Evolutionary conservation across 2,888 invertebrate species (phyloP), one percentile per base, ranked within the genome.

Genomic region (Meghimatium bilineatum): DNA sequence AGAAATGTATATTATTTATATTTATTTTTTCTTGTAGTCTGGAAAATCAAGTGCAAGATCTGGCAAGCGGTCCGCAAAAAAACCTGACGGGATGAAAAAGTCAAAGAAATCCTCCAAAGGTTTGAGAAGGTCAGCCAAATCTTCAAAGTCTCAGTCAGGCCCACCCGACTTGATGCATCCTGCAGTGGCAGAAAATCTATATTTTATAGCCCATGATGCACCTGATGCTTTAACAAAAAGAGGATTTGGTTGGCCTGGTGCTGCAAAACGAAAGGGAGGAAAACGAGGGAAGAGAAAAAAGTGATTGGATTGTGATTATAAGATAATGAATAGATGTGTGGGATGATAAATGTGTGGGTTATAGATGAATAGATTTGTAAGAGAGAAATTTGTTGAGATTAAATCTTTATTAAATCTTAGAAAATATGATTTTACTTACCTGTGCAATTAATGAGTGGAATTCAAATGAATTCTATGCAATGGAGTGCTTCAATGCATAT

Each of bases 181-280:
- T 89, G 96, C 96, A 3, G 97, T 97, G 0, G 97, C 98, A 97
- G 96, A 97, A 88, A 98, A 98, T 91, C 97, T 98, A 0, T 98
- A 98, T 93, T 97, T 97, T 91, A 97, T 97, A 0, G 98, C 98
- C 89, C 98, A 98, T 92, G 97, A 97, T 92, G 96, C 97, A 0
- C 97, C 97, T 94, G 97, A 98, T 91, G 95, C 98, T 20, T 94
- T 98, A 26, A 96, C 96, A 89, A 96, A 96, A 66, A 95, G 98
- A 87, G 98, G 98, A 0, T 98, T 98, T 93, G 96, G 96, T 52
- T 97, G 97, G 96, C 96, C 97, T 0, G 97, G 97, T 87, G 96
- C 96, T 12, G 96, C 96, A 89, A 97, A 97, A 94, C 97, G 97
- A 93, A 97, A 97, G 93, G 89, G 89, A 78, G 90, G 89, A 66